Base-by-base conservation (phyloP, 2,113 vertebrate species). In the Rutilus rutilus region DNA sequence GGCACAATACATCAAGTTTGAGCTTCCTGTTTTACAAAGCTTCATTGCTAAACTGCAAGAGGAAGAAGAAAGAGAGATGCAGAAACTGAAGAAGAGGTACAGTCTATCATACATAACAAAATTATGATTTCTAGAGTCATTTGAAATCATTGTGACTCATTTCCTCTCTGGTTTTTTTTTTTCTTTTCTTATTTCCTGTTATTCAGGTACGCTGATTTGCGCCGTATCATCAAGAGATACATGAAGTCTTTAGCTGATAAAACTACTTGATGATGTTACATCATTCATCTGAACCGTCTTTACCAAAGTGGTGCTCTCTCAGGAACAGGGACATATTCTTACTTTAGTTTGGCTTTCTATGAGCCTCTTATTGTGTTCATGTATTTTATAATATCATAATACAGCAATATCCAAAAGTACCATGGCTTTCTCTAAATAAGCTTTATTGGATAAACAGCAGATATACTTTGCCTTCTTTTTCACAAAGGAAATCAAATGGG, bases 1-100 rank as follows among this genome's bases (percentile, higher is more conserved):
- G 76, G 98, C 98, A 23, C 98, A 99, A 91, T 99, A 99, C 87
- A 99, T 99, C 85, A 99, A 99, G 90, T 98, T 99, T 5, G 98
- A 99, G 93, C 98, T 99, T 97, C 98, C 98, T 0, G 97, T 99
- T 45, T 96, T 99, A 88, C 95, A 95, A 92, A 99, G 98, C 92
- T 99, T 99, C 90, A 97, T 99, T 90, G 96, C 95, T 83, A 99
- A 99, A 90, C 95, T 99, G 86, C 96, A 97, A 74, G 98, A 99
- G 82, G 98, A 99, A 86, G 97, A 99, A 88, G 97, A 98, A 50
- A 93, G 98, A 0, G 98, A 99, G 90, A 97, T 98, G 84, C 96
- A 95, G 92, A 99, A 99, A 90, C 95, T 99, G 5, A 96, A 91
- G 92, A 96, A 87, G 91, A 98, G 95, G 98, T 99, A 92, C 3